Base-by-base conservation (phyloP, 2,113 vertebrate species). In the Crotalus viridis region DNA sequence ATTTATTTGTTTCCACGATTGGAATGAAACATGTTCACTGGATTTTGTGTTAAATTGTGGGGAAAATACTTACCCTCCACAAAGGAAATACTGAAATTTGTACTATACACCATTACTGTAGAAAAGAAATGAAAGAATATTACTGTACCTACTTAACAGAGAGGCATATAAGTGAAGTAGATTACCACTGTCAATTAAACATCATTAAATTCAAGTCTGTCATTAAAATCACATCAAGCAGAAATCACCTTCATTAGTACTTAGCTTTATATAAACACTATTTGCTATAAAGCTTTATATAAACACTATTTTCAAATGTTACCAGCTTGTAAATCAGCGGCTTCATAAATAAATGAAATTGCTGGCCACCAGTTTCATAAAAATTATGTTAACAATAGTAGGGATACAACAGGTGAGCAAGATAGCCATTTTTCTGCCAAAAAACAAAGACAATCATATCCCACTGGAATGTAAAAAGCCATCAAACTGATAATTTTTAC, bases 151-250 rank as follows among this genome's bases (percentile, higher is more conserved):
- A 92, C 55, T 92, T 55, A 91, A 74, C 59, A 19, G 61, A 74
- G 59, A 17, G 26, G 61, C 28, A 89, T 92, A 74, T 92, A 89
- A 89, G 91, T 92, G 86, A 92, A 56, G 91, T 88, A 89, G 87
- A 92, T 92, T 92, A 88, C 91, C 56, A 74, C 51, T 24, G n/a
- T 88, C 87, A 92, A 92, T 92, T 92, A 92, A 87, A 88, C 69
- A 28, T 92, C 89, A 92, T 92, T 92, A 92, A 92, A 92, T 92
- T 92, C 91, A 92, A 88, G 59, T 92, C 91, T 88, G 87, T 92
- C 88, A 92, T 92, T 92, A 92, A 92, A 92, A 92, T 92, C 87
- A 88, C 87, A 92, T 92, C 86, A 92, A 74, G 87, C 88, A 28
- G 91, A 92, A 92, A 92, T 92, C 91, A 88, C 91, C 87, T 92